Base-by-base conservation (phyloP, 2,797 vertebrate genomes). In the Sebastes hubbsi region DNA sequence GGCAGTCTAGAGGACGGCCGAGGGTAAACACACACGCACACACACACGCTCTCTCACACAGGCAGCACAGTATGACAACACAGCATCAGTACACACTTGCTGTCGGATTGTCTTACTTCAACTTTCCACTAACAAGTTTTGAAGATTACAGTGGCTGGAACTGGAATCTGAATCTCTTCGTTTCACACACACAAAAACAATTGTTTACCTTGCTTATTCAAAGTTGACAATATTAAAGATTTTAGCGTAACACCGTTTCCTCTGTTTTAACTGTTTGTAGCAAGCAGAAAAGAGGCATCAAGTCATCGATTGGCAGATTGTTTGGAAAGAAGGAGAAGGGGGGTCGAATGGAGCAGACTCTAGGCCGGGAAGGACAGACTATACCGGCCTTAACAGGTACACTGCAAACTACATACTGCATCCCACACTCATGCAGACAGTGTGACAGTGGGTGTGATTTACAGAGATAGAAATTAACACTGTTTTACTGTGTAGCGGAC, bases 311-410 rank as follows among this genome's bases (percentile, higher is more conserved):
- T 1, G 97, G 97, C 32, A 97, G 98, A 61, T 93, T 99, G 78
- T 99, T 99, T 85, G 97, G 98, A 81, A 99, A 99, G 92, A 99
- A 98, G 89, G 98, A 99, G 92, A 99, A 99, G 92, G 97, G 95
- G 92, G 97, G 95, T 13, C 95, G 97, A 65, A 92, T 97, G 92
- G 96, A 97, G 60, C 97, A 94, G 87, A 87, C 96, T 82, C 89
- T 97, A 78, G 94, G 94, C 91, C 96, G 96, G 89, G 97, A 99
- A 18, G 95, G 93, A 89, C 97, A 95, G 83, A 68, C 85, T 60
- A 73, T 93, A 22, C 84, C 91, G 2, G 88, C 90, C 24, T 66
- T 94, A 65, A 77, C 94, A 91, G 94, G 94, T 94, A 78, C 42
- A 55, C 42, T 61, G 11, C 9, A 63, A 7, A 29, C 22, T 52